Percentiles rank a stretch among this genome's conserved stretches.
Evolutionary conservation across 2,797 vertebrate genomes (phyloP).

Genomic region (Danio kyathit): DNA sequence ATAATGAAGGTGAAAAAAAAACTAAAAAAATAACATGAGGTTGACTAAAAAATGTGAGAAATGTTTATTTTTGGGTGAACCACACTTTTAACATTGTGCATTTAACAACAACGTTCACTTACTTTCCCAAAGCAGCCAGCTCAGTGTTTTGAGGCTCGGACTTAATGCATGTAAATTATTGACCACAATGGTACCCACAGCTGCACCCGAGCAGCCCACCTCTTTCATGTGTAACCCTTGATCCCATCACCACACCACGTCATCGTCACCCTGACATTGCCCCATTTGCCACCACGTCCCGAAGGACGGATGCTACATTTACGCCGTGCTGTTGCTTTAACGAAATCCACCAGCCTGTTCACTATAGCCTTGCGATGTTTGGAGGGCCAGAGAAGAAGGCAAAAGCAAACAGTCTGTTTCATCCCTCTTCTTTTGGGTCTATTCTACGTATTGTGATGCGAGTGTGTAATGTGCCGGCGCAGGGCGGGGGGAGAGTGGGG

Average conservation of each 20-base stretch:
- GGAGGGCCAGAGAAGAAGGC: conserved; percentile 36
- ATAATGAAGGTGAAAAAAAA: too few relatives aligned
- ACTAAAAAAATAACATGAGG: not conserved
- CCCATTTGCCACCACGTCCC: conserved; percentile 48
- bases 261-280: conserved; percentile 75
- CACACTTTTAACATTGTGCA: not conserved
- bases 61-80: conserved; percentile 2
- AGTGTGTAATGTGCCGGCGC: conserved; percentile 56
- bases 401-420: conserved; percentile 62
- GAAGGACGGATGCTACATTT: conserved; percentile 37
- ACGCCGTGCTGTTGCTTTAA: conserved; percentile 42
- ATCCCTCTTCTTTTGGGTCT: conserved; percentile 52
- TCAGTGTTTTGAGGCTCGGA: conserved; percentile 16
- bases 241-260: conserved; percentile 78
- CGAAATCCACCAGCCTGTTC: conserved; percentile 32
- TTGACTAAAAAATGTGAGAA: not conserved
- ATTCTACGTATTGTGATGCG: conserved; percentile 57
- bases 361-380: conserved; percentile 28
- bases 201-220: conserved; percentile 74
- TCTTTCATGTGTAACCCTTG: conserved; percentile 82
- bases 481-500: conserved; percentile 42
- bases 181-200: conserved; percentile 78
- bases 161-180: conserved; percentile 80
- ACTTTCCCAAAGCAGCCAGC: conserved; percentile 6
- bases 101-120: not conserved